Percentiles rank a stretch among this genome's conserved stretches.
phyloP scores from a whole-genome alignment of 2,113 vertebrate species.

The Epinephelus moara region DNA sequence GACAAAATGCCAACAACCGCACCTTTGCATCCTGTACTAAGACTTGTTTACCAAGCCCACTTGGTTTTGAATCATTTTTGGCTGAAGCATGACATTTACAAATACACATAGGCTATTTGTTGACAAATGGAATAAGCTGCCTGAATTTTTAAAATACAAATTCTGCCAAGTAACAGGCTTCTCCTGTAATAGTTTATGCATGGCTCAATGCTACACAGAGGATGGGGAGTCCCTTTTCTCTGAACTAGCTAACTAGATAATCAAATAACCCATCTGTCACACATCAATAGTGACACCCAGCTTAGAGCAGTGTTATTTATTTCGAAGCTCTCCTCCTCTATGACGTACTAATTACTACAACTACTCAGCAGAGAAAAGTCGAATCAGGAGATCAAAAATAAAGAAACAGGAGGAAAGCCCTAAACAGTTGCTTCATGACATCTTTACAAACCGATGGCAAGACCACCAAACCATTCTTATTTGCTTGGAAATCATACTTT shows the following conservation, averaged over 20 bases:
- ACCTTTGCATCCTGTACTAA: neutral
- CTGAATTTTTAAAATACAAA: neutral
- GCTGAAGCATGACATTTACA: neutral
- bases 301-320: neutral
- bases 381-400: neutral
- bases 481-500: no score
- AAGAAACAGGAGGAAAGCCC: neutral
- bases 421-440: neutral
- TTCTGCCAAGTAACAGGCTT: neutral
- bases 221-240: neutral
- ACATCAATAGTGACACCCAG: neutral
- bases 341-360: neutral
- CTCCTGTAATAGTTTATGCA: neutral
- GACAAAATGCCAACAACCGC: neutral
- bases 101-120: neutral
- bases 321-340: neutral
- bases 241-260: slow-evolving; percentile 6
- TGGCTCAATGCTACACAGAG: neutral
- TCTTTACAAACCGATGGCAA: neutral
- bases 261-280: neutral
- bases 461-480: neutral
- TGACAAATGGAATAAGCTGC: neutral
- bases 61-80: neutral
- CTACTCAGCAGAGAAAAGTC: neutral
- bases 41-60: neutral